Percentiles rank a stretch among this genome's conserved stretches.
Evolutionary conservation across 1,140 invertebrate species (phyloP).

Genomic region (Wiebesia pumilae): DNA sequence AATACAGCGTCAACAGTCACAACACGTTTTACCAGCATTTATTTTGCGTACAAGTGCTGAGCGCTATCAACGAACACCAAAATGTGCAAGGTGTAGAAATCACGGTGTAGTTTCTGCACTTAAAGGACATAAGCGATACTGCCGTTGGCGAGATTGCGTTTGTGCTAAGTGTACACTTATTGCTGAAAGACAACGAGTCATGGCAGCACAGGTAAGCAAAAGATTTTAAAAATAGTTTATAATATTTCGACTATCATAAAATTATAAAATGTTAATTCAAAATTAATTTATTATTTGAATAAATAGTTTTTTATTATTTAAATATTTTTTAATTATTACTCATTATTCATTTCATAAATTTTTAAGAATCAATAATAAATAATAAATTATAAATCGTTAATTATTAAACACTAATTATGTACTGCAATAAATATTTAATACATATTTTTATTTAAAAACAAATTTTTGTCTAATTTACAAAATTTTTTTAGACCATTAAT

Average conservation of each 20-base stretch:
- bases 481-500: too few relatives aligned
- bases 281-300: too few relatives aligned
- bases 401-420: too few relatives aligned
- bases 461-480: too few relatives aligned
- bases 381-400: too few relatives aligned
- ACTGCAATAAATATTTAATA: too few relatives aligned
- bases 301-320: too few relatives aligned
- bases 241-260: not conserved
- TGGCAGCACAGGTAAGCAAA: conserved; percentile 90
- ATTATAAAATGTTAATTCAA: too few relatives aligned
- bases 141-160: conserved; percentile 95
- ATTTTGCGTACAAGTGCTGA: conserved; percentile 91
- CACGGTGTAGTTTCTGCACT: conserved; percentile 98
- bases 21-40: conserved; percentile 87
- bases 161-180: conserved; percentile 99
- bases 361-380: too few relatives aligned
- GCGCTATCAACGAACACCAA: conserved; percentile 97
- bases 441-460: too few relatives aligned
- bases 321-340: too few relatives aligned
- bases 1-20: conserved; percentile 78
- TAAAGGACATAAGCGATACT: conserved; percentile 98
- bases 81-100: conserved; percentile 98
- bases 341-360: too few relatives aligned
- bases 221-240: not conserved
- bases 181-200: conserved; percentile 97